phyloP scores from a whole-genome alignment of 2,113 vertebrate species.

The Manacus vitellinus region DNA sequence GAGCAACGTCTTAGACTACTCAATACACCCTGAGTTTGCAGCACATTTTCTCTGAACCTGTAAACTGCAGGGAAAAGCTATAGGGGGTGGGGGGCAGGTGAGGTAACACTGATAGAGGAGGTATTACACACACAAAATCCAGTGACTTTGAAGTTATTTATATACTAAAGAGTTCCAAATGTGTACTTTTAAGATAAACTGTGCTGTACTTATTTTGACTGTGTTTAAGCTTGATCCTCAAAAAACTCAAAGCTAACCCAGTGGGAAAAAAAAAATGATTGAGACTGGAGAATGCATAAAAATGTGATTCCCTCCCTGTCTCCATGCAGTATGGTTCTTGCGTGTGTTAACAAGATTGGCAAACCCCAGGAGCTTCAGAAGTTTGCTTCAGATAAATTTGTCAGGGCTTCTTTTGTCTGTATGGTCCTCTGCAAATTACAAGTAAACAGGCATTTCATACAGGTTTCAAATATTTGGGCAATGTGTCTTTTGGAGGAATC shows the following conservation, averaged over 20 bases:
- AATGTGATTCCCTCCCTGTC: slow-evolving; percentile 1
- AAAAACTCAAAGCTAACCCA: slow-evolving; percentile 12
- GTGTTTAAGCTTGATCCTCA: slow-evolving; percentile 13
- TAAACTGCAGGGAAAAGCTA: neutral
- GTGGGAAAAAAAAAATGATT: neutral
- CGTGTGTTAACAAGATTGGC: slow-evolving; percentile 18
- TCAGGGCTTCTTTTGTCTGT: slow-evolving; percentile 38
- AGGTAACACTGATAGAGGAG: slow-evolving; percentile 2
- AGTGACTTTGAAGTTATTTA: slow-evolving; percentile 42
- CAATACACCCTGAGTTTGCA: neutral
- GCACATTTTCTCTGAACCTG: neutral
- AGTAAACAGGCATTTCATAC: neutral
- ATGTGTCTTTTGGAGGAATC: neutral
- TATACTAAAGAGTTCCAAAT: neutral
- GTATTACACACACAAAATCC: neutral
- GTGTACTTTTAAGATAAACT: slow-evolving; percentile 51
- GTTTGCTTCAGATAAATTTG: slow-evolving; percentile 48
- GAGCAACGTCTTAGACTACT: neutral
- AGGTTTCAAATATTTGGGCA: neutral
- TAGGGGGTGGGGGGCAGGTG: neutral
- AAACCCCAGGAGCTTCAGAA: slow-evolving; percentile 37
- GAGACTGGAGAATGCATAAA: neutral
- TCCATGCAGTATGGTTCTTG: neutral
- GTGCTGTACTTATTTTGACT: neutral
- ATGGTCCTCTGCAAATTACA: neutral